A percentile compares a stretch with the other conserved stretches of the same genome.
Evolutionary conservation across 2,888 invertebrate genomes (phyloP).

Genomic region (Orchesella flavescens): DNA sequence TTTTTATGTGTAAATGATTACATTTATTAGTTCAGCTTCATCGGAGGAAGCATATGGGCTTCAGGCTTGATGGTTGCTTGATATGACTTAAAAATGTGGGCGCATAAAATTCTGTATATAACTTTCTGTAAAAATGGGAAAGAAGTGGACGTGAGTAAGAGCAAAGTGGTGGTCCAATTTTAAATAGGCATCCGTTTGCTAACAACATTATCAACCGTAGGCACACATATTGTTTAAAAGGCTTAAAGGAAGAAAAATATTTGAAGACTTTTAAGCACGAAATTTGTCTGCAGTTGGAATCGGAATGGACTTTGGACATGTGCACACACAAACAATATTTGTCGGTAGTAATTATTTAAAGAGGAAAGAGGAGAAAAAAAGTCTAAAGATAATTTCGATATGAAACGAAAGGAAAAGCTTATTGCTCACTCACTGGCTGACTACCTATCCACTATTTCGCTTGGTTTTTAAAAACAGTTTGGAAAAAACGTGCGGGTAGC

Average conservation of each 20-base stretch:
- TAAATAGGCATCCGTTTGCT: not conserved
- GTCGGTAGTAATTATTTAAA: slow-evolving; percentile 51
- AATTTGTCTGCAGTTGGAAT: not conserved
- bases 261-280: slow-evolving; percentile 31
- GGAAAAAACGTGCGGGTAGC: not conserved
- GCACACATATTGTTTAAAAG: slow-evolving; percentile 16
- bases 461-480: slow-evolving; percentile 2
- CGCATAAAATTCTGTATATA: too few relatives aligned
- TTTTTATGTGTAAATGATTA: slow-evolving; percentile 34
- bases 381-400: slow-evolving; percentile 53
- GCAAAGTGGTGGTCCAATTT: not conserved
- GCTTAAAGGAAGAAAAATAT: slow-evolving; percentile 43
- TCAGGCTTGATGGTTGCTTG: not conserved
- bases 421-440: not conserved
- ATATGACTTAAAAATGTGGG: too few relatives aligned
- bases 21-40: slow-evolving; percentile 10
- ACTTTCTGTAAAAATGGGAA: not conserved
- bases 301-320: slow-evolving; percentile 7
- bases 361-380: slow-evolving; percentile 18
- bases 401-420: slow-evolving; percentile 52
- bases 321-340: slow-evolving; percentile 34
- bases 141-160: not conserved
- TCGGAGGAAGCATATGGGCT: slow-evolving; percentile 25
- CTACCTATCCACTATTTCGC: slow-evolving; percentile 5
- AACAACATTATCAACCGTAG: not conserved